Evolutionary conservation across 2,113 vertebrate genomes (phyloP).

Genomic region (Manacus vitellinus): DNA sequence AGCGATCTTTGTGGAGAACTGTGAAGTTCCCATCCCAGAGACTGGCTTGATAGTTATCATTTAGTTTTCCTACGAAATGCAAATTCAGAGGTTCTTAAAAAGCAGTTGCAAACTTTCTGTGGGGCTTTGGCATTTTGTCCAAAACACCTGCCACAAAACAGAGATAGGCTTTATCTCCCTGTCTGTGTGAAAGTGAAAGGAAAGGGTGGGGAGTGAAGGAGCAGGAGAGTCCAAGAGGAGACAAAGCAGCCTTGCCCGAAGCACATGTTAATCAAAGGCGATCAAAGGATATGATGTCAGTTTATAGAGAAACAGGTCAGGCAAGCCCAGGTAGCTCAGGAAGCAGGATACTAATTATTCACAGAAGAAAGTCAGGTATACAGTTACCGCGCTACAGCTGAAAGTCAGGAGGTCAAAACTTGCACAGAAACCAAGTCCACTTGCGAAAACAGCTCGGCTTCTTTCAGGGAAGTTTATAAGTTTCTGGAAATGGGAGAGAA

Average conservation of each 20-base stretch:
- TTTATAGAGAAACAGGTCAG: slow-evolving; percentile 89
- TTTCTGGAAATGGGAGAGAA: slow-evolving; percentile 74
- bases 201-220: not conserved
- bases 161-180: not conserved
- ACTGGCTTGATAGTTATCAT: accelerated
- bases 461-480: not conserved
- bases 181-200: slow-evolving; percentile 34
- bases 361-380: slow-evolving; percentile 74
- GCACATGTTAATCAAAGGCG: slow-evolving; percentile 59
- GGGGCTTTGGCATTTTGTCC: not conserved
- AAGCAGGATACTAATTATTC: slow-evolving; percentile 80
- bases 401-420: slow-evolving; percentile 77
- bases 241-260: slow-evolving; percentile 71
- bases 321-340: slow-evolving; percentile 84
- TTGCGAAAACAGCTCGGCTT: not conserved
- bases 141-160: not conserved
- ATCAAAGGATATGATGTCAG: slow-evolving; percentile 84
- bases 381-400: slow-evolving; percentile 60
- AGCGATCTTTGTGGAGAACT: accelerated
- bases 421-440: slow-evolving; percentile 43
- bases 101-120: not conserved
- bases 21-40: not conserved
- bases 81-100: not conserved
- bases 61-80: not conserved
- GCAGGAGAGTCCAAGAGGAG: slow-evolving; percentile 33